phyloP scores from a whole-genome alignment of 2,888 invertebrate species.

The Lasioglossum vierecki region DNA sequence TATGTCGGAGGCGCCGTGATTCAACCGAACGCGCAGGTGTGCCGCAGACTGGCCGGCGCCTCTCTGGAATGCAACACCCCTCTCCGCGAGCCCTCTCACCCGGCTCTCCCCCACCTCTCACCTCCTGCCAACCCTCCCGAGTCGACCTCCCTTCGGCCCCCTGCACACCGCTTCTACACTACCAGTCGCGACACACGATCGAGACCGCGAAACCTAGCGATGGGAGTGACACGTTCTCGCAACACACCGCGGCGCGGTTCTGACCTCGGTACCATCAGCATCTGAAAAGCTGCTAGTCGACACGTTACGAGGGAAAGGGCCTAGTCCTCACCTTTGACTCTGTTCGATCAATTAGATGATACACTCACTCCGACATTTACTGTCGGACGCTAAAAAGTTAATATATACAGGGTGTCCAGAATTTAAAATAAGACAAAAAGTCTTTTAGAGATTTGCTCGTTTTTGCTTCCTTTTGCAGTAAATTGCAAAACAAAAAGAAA shows the following conservation, averaged over 20 bases:
- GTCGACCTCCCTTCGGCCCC: constrained; percentile 16
- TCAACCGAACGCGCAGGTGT: constrained; percentile 83
- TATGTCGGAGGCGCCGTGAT: constrained; percentile 81
- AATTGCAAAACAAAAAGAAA: no score
- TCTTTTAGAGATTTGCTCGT: no score
- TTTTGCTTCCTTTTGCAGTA: no score
- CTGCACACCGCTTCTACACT: constrained; percentile 40
- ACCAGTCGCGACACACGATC: constrained; percentile 66
- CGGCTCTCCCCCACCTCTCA: constrained; percentile 47
- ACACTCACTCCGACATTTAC: neutral
- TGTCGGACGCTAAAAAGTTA: neutral
- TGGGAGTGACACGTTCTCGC: constrained; percentile 45
- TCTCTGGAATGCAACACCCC: constrained; percentile 80
- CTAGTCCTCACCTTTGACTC: neutral
- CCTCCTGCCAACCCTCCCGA: constrained; percentile 40
- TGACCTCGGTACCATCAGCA: neutral
- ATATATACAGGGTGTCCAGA: no score
- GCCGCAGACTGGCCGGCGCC: constrained; percentile 83
- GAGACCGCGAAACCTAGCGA: constrained; percentile 62
- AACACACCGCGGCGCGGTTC: neutral
- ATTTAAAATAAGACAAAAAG: no score
- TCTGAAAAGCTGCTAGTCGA: neutral
- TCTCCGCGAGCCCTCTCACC: constrained; percentile 40
- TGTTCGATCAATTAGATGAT: neutral
- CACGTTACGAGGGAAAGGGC: neutral